phyloP scores from a whole-genome alignment of 2,888 invertebrate genomes.

The Stenodema calcarata region DNA sequence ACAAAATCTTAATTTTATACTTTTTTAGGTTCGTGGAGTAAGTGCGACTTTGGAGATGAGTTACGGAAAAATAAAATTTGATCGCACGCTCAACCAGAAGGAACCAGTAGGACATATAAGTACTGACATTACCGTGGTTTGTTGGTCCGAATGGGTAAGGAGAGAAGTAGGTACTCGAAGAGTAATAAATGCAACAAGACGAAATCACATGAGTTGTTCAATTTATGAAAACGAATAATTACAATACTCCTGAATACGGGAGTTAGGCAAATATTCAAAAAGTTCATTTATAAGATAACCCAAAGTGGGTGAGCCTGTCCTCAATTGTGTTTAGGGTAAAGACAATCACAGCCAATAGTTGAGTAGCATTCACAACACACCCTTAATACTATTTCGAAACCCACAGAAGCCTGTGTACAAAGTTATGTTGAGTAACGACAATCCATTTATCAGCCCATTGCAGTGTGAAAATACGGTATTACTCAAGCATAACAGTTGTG shows the following conservation, averaged over 20 bases:
- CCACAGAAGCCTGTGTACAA: neutral
- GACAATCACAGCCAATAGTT: slow-evolving; percentile 3
- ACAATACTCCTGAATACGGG: no score
- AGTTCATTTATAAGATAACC: neutral
- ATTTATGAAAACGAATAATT: no score
- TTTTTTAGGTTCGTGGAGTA: neutral
- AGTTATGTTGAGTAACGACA: neutral
- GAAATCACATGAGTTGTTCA: neutral
- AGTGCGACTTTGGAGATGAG: neutral
- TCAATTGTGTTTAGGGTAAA: neutral
- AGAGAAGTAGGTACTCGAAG: neutral
- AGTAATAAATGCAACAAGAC: neutral
- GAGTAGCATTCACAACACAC: slow-evolving; percentile 2
- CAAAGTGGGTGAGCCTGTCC: neutral
- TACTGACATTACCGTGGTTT: neutral
- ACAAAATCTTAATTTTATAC: neutral
- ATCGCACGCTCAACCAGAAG: neutral
- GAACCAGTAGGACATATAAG: neutral
- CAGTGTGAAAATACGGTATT: neutral
- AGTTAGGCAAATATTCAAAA: no score
- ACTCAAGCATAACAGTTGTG: no score
- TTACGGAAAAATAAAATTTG: neutral
- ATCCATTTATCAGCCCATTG: slow-evolving; percentile 1
- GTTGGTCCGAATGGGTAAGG: neutral
- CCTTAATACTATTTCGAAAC: neutral